Conservation (phyloP, 30 jellyfish, hydroid and myxozoan species). For the Chrysaora quinquecirrha region DNA sequence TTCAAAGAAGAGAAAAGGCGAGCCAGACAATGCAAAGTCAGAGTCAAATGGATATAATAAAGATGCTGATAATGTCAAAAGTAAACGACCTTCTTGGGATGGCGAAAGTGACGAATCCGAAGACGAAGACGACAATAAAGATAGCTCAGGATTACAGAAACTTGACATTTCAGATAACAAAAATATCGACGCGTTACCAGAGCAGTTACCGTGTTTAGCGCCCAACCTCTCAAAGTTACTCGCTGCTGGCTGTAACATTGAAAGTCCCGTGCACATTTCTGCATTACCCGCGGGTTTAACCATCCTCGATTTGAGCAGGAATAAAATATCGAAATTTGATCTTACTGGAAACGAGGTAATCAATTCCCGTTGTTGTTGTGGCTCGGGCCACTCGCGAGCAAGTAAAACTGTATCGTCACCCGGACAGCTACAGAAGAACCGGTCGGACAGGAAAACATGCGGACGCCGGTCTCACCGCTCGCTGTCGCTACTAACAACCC, state of each 20-base stretch:
- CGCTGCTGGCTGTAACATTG: conserved; percentile 51
- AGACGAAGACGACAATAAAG: conserved; percentile 65
- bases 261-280: conserved; percentile 17
- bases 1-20: not conserved
- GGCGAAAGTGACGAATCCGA: conserved; percentile 88
- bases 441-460: conserved; percentile 47
- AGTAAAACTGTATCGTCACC: conserved; percentile 16
- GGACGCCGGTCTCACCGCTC: conserved; percentile 79
- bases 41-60: not conserved
- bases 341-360: conserved; percentile 26
- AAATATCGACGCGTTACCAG: conserved; percentile 55
- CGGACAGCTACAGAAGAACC: not conserved
- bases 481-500: conserved; percentile 48
- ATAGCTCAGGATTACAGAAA: conserved; percentile 53
- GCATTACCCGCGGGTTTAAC: conserved; percentile 59
- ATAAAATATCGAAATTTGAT: conserved; percentile 50
- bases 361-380: conserved; percentile 30
- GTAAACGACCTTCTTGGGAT: conserved; percentile 94
- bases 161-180: conserved; percentile 75
- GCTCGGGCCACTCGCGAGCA: not conserved
- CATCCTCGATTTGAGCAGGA: conserved; percentile 69
- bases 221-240: conserved; percentile 72
- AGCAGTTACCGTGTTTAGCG: conserved; percentile 84
- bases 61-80: conserved; percentile 22
- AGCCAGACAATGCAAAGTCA: not conserved